A percentile compares a stretch with the other conserved stretches of the same genome.
Evolutionary conservation across 2,888 invertebrate genomes (phyloP).

Genomic region (Drosophila cracens): DNA sequence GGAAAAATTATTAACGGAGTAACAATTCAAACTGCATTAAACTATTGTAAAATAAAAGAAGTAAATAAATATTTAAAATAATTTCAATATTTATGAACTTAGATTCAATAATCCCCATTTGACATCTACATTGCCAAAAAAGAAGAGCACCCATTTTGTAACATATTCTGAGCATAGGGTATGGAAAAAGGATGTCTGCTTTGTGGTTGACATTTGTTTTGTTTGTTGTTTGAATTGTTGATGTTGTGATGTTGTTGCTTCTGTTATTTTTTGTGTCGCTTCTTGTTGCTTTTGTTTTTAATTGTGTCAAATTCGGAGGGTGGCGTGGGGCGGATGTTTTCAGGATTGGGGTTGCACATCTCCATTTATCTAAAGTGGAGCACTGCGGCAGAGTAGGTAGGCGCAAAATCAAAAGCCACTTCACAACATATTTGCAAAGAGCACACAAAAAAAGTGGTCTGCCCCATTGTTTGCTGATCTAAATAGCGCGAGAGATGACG

Average conservation of each 20-base stretch:
- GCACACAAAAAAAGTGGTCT: conserved; percentile 27
- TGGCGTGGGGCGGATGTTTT: not conserved
- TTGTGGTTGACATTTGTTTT: conserved; percentile 78
- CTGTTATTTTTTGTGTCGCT: conserved; percentile 38
- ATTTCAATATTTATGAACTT: not conserved
- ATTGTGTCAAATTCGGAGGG: conserved; percentile 71
- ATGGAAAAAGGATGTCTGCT: conserved; percentile 62
- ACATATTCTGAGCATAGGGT: not conserved
- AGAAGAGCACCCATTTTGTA: not conserved
- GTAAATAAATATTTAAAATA: not conserved
- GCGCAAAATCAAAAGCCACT: conserved; percentile 79
- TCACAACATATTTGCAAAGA: conserved; percentile 71
- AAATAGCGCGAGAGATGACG: conserved; percentile 19
- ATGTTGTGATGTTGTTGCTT: conserved; percentile 10
- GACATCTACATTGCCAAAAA: not conserved
- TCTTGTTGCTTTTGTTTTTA: conserved; percentile 74
- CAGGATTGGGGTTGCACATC: conserved; percentile 15
- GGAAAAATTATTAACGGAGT: not conserved
- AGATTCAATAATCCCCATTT: not conserved
- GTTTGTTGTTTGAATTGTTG: conserved; percentile 39
- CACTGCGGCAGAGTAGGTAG: conserved; percentile 66
- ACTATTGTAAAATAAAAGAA: not conserved
- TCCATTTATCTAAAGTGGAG: conserved; percentile 54
- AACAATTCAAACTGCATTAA: not conserved
- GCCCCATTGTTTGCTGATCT: conserved; percentile 53